A percentile compares a stretch with the other conserved stretches of the same genome.
Conservation (phyloP, 92 coral and sea anemone species). For the Actinostola sp. region DNA sequence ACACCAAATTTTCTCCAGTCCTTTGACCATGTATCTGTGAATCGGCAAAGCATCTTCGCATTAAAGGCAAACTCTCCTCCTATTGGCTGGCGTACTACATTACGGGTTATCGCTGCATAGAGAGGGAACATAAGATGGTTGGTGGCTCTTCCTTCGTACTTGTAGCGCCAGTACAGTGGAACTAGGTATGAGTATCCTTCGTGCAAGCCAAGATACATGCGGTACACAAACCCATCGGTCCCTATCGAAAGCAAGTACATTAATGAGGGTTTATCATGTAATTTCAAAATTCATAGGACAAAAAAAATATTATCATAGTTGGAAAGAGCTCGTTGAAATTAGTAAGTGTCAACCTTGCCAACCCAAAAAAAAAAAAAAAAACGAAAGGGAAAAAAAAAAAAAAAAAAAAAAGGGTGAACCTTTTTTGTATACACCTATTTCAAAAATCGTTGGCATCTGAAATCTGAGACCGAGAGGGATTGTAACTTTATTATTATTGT, state of each 20-base stretch:
- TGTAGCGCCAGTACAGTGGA: conserved; percentile 41
- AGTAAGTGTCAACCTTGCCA: too few relatives aligned
- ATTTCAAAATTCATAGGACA: too few relatives aligned
- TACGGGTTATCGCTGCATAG: conserved; percentile 25
- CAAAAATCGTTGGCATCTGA: too few relatives aligned
- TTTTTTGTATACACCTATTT: too few relatives aligned
- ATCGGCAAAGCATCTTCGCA: conserved; percentile 25
- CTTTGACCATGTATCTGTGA: conserved; percentile 33
- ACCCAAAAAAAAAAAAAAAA: too few relatives aligned
- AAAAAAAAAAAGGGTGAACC: too few relatives aligned
- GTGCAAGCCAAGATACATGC: conserved; percentile 34
- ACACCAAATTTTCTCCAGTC: conserved; percentile 53
- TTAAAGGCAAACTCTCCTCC: conserved; percentile 56
- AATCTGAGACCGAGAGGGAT: too few relatives aligned
- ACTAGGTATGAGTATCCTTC: conserved; percentile 27
- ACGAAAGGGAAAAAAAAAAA: too few relatives aligned
- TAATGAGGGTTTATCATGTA: too few relatives aligned
- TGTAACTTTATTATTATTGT: too few relatives aligned
- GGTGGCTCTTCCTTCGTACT: conserved; percentile 51
- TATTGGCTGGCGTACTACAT: conserved; percentile 49
- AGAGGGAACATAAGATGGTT: conserved; percentile 44
- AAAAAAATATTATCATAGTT: too few relatives aligned
- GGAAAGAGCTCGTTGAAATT: too few relatives aligned
- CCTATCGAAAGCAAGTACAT: background rate
- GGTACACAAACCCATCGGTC: conserved; percentile 29